Base-by-base conservation (phyloP, 2,888 invertebrate genomes). In the Cephus nigrinus region DNA sequence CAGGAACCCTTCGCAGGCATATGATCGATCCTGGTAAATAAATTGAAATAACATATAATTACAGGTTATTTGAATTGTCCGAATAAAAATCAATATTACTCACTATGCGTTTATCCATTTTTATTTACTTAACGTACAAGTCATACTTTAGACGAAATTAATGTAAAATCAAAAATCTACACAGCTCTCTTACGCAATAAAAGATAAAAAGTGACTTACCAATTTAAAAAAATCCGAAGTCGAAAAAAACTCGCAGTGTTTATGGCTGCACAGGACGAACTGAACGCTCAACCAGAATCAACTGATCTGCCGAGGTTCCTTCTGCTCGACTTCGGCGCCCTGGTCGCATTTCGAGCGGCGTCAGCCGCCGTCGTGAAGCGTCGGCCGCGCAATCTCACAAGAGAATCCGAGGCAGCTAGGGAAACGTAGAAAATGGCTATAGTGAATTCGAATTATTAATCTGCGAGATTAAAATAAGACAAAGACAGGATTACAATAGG, bases 301-400 rank as follows among this genome's bases (percentile, higher is more conserved):
- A 83, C 80, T 80, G 82, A 82, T 82, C 82, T 81, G 76, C 23
- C 80, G 80, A 80, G 79, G 83, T 80, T 81, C 81, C 85, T 82
- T 83, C 82, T 79, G 73, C 81, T 79, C 83, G 78, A 78, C 80
- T 81, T 82, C 31, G 71, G 82, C 81, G 80, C 83, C 79, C 81
- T 80, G 55, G 75, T 79, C 77, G 81, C 78, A 82, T 80, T 80
- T 80, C 75, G 77, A 82, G 75, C 82, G 77, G 76, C 30, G 31
- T 74, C 35, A 12, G 71, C 55, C 71, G 31, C 80, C 81, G 82
- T 82, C 80, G 78, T 80, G 81, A 83, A 84, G 80, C 83, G 80
- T 77, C 55, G 15, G 83, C 79, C 86, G 88, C 87, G 87, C 87
- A 86, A 87, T 84, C 85, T 87, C 87, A 55, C 55, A 23, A 80